Evolutionary conservation across 2,797 vertebrate genomes (phyloP), one percentile per base, ranked within the genome.

Genomic region (Champsocephalus gunnari): DNA sequence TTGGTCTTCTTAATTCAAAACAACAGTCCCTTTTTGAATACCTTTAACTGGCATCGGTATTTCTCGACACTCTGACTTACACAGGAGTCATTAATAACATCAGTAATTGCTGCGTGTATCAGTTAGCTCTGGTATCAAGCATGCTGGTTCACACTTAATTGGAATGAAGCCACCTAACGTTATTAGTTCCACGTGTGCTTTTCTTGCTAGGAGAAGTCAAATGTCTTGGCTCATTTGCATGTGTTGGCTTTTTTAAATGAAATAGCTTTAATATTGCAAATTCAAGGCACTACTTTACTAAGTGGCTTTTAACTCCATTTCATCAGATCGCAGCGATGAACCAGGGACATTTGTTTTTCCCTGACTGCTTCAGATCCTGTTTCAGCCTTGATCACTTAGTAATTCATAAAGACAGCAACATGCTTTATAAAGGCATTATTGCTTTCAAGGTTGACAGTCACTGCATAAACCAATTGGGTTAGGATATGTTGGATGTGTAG

Each of bases 171-270:
- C 54, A 69, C 32, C 4, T 73, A 77, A 32, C 1, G 19, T 68
- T 63, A 57, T 75, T 75, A 77, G 70, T 60, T 84, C 68, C 71
- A 59, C 48, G 45, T 63, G 63, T 55, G 57, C 24, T 67, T 73
- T 74, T 67, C 51, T 43, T 63, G 34, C 48, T 17, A 11, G 19
- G 12, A 62, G 8, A 17, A 63, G 44, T 71, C 66, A 28, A 53
- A 67, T 59, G 32, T 60, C 44, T 66, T 28, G 43, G 58, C 28
- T 78, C 47, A 67, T 76, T 73, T 81, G 67, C 16, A 74, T 72
- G 28, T 38, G 54, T 58, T 38, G 45, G 24, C 65, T 60, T 57
- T 70, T 70, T 64, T 21, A 70, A 81, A 77, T 34, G 28, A 57
- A 66, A 65, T 57, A 49, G 32, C 24, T 64, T 64, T 50, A 38